Evolutionary conservation across 2,888 invertebrate genomes (phyloP), one percentile per base, ranked within the genome.

Genomic region (Antheraea assamensis): DNA sequence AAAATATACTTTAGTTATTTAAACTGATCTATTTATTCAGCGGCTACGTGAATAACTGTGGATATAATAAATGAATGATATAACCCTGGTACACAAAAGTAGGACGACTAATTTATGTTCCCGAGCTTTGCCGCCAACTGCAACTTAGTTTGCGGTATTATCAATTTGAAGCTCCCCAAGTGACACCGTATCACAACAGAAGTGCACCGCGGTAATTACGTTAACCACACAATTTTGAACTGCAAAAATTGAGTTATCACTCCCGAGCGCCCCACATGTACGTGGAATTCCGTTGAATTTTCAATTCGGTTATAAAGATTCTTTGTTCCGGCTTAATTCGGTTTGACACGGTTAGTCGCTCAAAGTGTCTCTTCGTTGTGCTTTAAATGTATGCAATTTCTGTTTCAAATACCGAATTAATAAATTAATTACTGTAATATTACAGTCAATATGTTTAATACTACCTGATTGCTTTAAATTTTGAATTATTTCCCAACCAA

Each of bases 131-230:
- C 72, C 64, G 70, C 72, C 77, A 77, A 79, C 78, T 79, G 80
- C 77, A 80, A 79, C 78, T 80, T 75, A 80, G 81, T 82, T 80
- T 78, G 77, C 78, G 76, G 74, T 80, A 78, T 79, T 81, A 83
- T 83, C 81, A 80, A 84, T 83, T 84, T 82, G 79, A 81, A 85
- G 81, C 81, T 80, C 81, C 82, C 80, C 75, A 76, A 75, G 72
- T 74, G 73, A 76, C 72, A 76, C 73, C 76, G 61, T 68, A 64
- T 68, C 72, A 64, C 58, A 61, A 75, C 75, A 75, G 72, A 42
- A 52, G 71, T 75, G 74, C 73, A 75, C 73, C 75, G 71, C 72
- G 47, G 73, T 81, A 78, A 83, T 82, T 84, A 78, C 77, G 82
- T 84, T 79, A 81, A 35, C 35, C 68, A 10, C 77, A 79, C 76